Percentiles rank a stretch among this genome's conserved stretches.
Evolutionary conservation across 2,113 vertebrate species (phyloP).

Genomic region (Chaetops frenatus): DNA sequence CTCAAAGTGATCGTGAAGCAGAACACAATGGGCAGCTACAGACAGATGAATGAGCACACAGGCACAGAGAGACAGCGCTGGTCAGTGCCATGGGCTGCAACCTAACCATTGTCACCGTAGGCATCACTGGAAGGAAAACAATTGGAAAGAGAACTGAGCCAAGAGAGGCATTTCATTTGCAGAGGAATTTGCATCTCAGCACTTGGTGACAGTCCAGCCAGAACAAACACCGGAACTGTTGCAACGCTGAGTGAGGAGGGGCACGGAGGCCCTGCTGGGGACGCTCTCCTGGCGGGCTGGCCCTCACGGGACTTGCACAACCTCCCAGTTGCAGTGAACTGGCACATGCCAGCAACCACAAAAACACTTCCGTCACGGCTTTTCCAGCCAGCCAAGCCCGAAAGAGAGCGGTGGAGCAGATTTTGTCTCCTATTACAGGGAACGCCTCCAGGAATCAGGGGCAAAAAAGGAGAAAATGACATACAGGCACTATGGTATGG

Average conservation of each 20-base stretch:
- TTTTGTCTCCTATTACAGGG: neutral
- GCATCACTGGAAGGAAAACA: neutral
- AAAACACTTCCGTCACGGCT: neutral
- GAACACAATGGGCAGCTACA: constrained; percentile 7
- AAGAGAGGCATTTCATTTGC: neutral
- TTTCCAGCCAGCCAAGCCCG: neutral
- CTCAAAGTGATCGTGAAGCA: neutral
- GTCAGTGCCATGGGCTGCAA: neutral
- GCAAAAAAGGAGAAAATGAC: neutral
- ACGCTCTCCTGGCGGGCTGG: neutral
- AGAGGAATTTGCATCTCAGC: constrained; percentile 23
- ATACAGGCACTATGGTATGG: neutral
- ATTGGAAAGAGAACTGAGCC: neutral
- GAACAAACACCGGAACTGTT: constrained; percentile 1
- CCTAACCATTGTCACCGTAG: neutral
- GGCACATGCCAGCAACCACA: neutral
- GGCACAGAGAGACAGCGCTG: neutral
- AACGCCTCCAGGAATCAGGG: neutral
- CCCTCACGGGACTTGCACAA: neutral
- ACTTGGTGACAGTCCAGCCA: neutral
- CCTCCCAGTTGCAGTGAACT: neutral
- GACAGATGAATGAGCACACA: neutral
- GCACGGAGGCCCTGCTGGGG: fast-evolving
- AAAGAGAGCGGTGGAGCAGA: neutral
- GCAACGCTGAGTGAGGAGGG: neutral